Conservation (phyloP, 2,888 invertebrate genomes). For the Drosophila acutilabella region DNA sequence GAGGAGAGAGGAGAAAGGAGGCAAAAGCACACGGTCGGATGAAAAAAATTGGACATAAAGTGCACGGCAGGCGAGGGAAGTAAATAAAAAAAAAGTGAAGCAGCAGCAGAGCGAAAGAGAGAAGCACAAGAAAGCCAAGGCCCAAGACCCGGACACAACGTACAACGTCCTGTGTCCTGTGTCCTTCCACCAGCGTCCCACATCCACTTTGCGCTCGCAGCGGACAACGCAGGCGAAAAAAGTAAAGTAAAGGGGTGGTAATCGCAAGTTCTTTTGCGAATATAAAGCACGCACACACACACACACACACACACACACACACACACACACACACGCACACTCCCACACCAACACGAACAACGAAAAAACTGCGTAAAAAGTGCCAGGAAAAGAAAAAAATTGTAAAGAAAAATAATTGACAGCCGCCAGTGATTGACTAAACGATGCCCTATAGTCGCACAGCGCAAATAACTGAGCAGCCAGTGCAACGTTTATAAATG, state of each 20-base stretch:
- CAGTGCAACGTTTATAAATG: background rate
- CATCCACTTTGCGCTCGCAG: constrained; percentile 23
- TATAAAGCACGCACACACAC: constrained; percentile 17
- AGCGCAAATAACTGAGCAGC: background rate
- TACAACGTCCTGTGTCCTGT: constrained; percentile 28
- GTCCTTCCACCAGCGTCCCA: constrained; percentile 15
- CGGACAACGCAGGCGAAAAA: constrained; percentile 36
- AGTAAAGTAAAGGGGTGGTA: constrained; percentile 72
- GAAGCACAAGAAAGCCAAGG: constrained; percentile 40
- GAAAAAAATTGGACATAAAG: constrained; percentile 73
- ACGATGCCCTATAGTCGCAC: background rate
- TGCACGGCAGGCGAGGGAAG: constrained; percentile 73
- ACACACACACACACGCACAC: too few relatives aligned
- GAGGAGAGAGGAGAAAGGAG: background rate
- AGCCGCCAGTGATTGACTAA: background rate
- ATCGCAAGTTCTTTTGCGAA: constrained; percentile 51
- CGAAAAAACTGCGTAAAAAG: constrained; percentile 30
- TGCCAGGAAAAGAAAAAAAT: background rate
- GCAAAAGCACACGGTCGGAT: constrained; percentile 41
- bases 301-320: too few relatives aligned
- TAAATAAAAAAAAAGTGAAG: constrained; percentile 70
- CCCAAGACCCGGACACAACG: constrained; percentile 58
- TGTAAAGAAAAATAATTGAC: constrained; percentile 1
- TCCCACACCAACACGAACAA: background rate
- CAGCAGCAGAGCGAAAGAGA: constrained; percentile 20